phyloP scores from a whole-genome alignment of 2,113 vertebrate genomes.

The Percopsis transmontana region DNA sequence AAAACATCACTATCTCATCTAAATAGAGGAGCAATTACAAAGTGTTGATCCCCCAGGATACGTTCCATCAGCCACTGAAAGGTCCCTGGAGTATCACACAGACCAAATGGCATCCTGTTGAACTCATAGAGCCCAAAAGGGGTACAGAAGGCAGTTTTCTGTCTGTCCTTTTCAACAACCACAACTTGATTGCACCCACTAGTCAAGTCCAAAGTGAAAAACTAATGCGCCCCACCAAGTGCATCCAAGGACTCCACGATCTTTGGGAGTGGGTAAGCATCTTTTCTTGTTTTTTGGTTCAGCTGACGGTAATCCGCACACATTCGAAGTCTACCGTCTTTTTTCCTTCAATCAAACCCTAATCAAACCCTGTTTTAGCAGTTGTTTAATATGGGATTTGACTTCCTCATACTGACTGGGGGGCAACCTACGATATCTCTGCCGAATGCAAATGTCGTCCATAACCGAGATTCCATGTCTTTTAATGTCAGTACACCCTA shows the following conservation, averaged over 20 bases:
- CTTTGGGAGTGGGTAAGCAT: background rate
- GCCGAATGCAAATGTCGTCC: background rate
- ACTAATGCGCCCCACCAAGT: background rate
- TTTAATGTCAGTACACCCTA: slow-evolving; percentile 3
- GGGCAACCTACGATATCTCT: background rate
- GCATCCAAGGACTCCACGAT: background rate
- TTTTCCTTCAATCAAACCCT: background rate
- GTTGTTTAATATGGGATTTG: background rate
- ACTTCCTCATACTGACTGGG: background rate
- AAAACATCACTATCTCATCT: background rate
- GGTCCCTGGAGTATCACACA: background rate
- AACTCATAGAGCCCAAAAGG: background rate
- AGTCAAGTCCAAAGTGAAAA: background rate
- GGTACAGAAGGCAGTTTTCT: background rate
- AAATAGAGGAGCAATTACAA: background rate
- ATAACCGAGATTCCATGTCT: slow-evolving; percentile 4
- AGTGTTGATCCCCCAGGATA: background rate
- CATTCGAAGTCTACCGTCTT: background rate
- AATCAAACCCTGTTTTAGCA: background rate
- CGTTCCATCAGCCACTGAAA: background rate
- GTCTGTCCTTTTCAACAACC: background rate
- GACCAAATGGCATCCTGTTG: background rate
- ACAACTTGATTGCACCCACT: background rate
- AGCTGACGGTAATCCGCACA: background rate
- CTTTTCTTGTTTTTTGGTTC: background rate